Evolutionary conservation across 2,113 vertebrate species (phyloP).

Genomic region (Callospermophilus lateralis): DNA sequence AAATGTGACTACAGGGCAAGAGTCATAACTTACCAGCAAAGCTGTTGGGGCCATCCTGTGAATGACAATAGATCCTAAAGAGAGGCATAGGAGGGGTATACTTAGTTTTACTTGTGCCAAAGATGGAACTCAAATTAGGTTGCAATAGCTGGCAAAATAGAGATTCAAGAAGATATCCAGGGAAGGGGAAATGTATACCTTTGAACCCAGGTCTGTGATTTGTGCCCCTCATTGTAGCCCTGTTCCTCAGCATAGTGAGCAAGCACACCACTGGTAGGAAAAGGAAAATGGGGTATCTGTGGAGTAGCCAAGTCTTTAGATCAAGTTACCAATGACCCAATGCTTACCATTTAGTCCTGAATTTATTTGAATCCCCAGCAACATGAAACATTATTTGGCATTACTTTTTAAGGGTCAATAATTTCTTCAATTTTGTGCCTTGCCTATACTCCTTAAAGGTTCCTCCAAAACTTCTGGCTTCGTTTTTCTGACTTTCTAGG

Average conservation of each 20-base stretch:
- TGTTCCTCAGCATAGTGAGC: background rate
- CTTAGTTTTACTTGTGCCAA: background rate
- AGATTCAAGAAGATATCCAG: background rate
- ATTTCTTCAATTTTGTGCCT: background rate
- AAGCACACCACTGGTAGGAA: background rate
- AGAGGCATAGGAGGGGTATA: accelerated
- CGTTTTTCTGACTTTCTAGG: background rate
- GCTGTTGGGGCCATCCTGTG: background rate
- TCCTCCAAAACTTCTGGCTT: background rate
- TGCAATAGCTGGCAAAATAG: background rate
- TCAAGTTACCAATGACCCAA: background rate
- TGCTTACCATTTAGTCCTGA: background rate
- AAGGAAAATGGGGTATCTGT: no score
- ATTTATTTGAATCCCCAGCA: background rate
- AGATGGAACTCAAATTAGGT: background rate
- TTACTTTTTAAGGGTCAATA: background rate
- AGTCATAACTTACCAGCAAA: background rate
- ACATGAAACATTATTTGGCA: background rate
- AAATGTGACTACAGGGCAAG: background rate
- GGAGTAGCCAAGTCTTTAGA: no score
- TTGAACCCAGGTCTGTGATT: no score
- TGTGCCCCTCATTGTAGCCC: background rate
- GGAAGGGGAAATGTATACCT: background rate
- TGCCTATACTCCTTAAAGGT: background rate
- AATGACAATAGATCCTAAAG: background rate